Conservation (phyloP, 2,113 vertebrate species). For the Capreolus pygargus region DNA sequence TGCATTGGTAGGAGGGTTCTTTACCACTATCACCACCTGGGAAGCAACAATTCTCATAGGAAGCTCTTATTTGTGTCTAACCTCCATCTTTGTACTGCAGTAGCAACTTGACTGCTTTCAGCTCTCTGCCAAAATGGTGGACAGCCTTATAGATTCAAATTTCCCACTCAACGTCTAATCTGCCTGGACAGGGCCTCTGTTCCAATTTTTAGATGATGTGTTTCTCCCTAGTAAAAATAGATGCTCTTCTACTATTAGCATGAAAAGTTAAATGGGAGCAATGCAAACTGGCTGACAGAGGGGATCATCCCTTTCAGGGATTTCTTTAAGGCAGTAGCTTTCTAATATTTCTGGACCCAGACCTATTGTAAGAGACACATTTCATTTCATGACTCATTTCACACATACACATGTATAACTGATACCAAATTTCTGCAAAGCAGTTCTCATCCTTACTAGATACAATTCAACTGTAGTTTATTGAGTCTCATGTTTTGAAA, state of each 20-base stretch:
- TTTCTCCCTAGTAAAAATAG: not conserved
- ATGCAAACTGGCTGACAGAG: not conserved
- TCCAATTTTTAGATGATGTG: not conserved
- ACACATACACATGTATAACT: not conserved
- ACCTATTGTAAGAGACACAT: not conserved
- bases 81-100: not conserved
- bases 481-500: not conserved
- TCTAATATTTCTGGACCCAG: not conserved
- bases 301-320: not conserved
- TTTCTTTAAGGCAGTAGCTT: constrained; percentile 2
- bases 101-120: not conserved
- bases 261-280: not conserved
- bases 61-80: not conserved
- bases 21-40: not conserved
- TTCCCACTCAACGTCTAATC: not conserved
- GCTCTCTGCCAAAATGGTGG: not conserved
- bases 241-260: not conserved
- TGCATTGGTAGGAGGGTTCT: not conserved
- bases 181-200: not conserved
- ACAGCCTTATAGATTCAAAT: not conserved
- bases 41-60: not conserved
- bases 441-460: not conserved
- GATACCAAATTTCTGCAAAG: constrained; percentile 14
- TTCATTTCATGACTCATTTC: constrained; percentile 23
- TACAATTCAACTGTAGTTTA: not conserved